These are phyloP conservation scores for Tenualosa ilisha DNA, from an alignment of 2,797 vertebrate genomes.

Conservation along the genomic window DNA sequence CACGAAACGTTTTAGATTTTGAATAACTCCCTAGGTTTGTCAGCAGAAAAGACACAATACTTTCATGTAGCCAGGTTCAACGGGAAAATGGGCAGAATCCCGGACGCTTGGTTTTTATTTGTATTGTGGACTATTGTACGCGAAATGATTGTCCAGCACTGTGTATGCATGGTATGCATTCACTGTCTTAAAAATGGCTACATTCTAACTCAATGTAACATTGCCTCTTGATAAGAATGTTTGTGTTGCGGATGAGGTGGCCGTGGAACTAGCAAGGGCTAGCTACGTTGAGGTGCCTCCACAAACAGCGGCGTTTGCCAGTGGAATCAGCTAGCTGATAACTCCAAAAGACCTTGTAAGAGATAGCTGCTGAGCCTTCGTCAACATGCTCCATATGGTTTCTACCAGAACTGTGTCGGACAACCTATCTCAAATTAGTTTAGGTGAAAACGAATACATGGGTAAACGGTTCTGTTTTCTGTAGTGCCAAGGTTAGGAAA, in stretches of 20 bases:
- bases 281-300: not conserved
- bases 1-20: not conserved
- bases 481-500: not conserved
- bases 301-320: conserved; percentile 8
- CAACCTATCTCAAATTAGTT: not conserved
- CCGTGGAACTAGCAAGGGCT: not conserved
- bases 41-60: not conserved
- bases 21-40: not conserved
- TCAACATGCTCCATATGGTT: not conserved
- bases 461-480: not conserved
- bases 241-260: conserved; percentile 8
- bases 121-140: not conserved
- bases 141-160: not conserved
- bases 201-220: conserved; percentile 7
- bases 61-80: not conserved
- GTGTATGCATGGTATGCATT: not conserved
- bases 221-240: conserved; percentile 18
- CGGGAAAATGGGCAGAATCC: not conserved
- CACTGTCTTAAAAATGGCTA: not conserved
- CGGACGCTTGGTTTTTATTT: not conserved
- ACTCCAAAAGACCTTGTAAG: conserved; percentile 9
- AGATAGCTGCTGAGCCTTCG: not conserved
- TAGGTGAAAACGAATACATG: not conserved
- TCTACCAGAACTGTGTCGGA: not conserved
- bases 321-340: not conserved